These are phyloP conservation scores for Vireo griseus DNA, from an alignment of 2,797 vertebrate species.

Conservation along the genomic window DNA sequence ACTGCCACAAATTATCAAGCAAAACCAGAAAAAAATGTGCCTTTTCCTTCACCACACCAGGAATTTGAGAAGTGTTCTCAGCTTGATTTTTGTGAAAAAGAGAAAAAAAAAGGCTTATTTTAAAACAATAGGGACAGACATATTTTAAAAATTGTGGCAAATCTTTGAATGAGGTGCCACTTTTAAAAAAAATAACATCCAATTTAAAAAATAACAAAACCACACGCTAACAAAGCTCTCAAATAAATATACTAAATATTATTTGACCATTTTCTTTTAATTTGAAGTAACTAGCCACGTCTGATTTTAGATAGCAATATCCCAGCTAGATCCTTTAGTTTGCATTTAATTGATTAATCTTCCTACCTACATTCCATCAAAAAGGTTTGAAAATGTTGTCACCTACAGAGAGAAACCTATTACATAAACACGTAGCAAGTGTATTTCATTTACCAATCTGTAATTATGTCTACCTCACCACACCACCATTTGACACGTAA, in stretches of 20 bases:
- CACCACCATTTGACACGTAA: not conserved
- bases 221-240: accelerated
- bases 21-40: not conserved
- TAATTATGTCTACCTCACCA: not conserved
- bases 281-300: not conserved
- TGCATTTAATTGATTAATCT: not conserved
- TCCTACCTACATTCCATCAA: not conserved
- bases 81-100: not conserved
- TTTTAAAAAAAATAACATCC: not conserved
- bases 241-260: not conserved
- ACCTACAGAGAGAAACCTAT: not conserved
- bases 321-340: not conserved
- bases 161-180: not conserved
- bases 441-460: not conserved
- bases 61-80: not conserved
- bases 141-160: not conserved
- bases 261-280: not conserved
- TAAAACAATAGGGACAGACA: not conserved
- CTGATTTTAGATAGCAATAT: too few relatives aligned
- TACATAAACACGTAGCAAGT: not conserved
- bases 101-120: not conserved
- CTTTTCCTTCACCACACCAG: not conserved
- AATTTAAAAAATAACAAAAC: not conserved
- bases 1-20: not conserved
- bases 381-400: not conserved